Evolutionary conservation across 2,888 invertebrate species (phyloP).

Genomic region (Agonopterix subpropinquella): DNA sequence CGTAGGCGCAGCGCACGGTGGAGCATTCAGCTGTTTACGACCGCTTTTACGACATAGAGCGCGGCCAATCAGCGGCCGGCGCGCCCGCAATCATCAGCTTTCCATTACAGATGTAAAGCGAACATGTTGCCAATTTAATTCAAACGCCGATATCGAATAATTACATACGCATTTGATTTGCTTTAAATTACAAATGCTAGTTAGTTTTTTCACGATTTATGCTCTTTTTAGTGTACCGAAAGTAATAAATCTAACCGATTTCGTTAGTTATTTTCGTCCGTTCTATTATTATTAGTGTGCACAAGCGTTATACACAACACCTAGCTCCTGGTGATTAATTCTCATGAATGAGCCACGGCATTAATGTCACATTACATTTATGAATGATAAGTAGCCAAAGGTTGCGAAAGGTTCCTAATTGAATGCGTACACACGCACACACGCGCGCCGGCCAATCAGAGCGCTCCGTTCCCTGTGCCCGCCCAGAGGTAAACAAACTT

Average conservation of each 20-base stretch:
- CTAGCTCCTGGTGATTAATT: not conserved
- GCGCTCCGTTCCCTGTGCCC: slow-evolving; percentile 11
- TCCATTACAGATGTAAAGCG: slow-evolving; percentile 23
- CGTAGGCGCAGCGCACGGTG: not conserved
- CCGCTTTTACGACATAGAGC: slow-evolving; percentile 10
- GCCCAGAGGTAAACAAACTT: slow-evolving; percentile 36
- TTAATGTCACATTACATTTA: slow-evolving; percentile 1
- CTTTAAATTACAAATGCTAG: slow-evolving; percentile 2
- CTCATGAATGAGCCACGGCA: slow-evolving; percentile 2
- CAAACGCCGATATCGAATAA: slow-evolving; percentile 22
- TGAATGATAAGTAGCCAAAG: slow-evolving; percentile 11
- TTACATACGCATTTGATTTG: slow-evolving; percentile 31
- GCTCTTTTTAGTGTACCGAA: too few species aligned
- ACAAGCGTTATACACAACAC: too few species aligned
- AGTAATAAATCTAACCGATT: too few species aligned
- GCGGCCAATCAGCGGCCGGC: slow-evolving; percentile 28
- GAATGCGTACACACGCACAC: slow-evolving; percentile 17
- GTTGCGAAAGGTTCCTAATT: slow-evolving; percentile 19
- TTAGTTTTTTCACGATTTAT: not conserved
- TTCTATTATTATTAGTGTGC: too few species aligned
- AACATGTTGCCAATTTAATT: slow-evolving; percentile 3
- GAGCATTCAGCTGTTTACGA: slow-evolving; percentile 14
- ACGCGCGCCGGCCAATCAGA: slow-evolving; percentile 21
- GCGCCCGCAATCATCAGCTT: slow-evolving; percentile 19
- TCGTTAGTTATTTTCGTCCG: too few species aligned